phyloP scores from a whole-genome alignment of 2,113 vertebrate genomes.

The Pseudonaja textilis region DNA sequence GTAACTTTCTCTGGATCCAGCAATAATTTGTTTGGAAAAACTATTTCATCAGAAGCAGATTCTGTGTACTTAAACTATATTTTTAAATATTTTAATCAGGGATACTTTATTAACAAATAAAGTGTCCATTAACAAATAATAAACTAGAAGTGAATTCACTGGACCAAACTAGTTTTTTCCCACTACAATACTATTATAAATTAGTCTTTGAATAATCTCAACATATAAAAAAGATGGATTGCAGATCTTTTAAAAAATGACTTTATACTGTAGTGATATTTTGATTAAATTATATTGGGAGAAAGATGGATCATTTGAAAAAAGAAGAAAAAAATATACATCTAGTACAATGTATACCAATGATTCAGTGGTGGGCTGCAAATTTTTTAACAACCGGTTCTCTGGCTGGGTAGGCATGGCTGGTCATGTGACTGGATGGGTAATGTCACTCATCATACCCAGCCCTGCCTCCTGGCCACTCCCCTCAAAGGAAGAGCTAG shows the following conservation, averaged over 20 bases:
- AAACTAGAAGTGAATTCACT: not conserved
- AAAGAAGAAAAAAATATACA: not conserved
- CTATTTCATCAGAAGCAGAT: not conserved
- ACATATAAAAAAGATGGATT: not conserved
- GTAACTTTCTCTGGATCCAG: not conserved
- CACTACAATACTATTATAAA: not conserved
- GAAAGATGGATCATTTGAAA: not conserved
- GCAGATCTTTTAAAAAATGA: not conserved
- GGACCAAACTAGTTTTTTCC: not conserved
- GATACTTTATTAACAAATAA: no score
- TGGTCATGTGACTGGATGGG: no score
- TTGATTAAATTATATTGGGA: not conserved
- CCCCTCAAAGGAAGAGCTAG: no score
- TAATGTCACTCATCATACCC: no score
- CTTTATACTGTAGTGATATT: not conserved
- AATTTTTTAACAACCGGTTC: no score
- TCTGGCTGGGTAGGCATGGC: no score
- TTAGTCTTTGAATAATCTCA: not conserved
- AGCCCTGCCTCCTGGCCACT: no score
- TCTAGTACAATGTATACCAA: not conserved
- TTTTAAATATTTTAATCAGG: not conserved
- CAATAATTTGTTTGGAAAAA: not conserved
- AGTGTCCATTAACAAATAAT: no score
- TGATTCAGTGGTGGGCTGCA: no score
- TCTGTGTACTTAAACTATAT: not conserved